phyloP scores from a whole-genome alignment of 1,140 invertebrate species.

The Rhopalosiphum padi region DNA sequence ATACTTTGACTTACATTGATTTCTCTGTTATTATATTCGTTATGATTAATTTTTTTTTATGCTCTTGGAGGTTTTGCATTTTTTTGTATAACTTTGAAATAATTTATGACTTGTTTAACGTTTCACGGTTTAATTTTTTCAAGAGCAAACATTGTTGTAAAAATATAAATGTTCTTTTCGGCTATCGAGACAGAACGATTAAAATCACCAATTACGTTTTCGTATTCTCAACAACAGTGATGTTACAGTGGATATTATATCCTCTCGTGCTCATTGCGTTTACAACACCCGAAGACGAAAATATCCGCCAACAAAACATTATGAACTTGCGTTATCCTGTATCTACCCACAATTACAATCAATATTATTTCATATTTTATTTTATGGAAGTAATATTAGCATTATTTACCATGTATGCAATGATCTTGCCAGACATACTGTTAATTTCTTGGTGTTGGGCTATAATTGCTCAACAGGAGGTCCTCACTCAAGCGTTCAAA shows the following conservation, averaged over 20 bases:
- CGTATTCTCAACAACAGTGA: neutral
- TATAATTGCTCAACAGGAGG: neutral
- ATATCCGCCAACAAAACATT: neutral
- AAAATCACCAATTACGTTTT: neutral
- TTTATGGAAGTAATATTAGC: neutral
- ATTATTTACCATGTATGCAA: neutral
- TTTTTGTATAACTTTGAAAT: neutral
- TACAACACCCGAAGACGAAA: neutral
- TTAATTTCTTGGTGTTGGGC: neutral
- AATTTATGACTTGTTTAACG: neutral
- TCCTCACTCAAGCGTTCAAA: neutral
- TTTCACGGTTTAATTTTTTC: neutral
- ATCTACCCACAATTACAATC: neutral
- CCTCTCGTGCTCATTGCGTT: neutral
- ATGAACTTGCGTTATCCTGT: neutral
- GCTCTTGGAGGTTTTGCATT: neutral
- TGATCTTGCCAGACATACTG: neutral
- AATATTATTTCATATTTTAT: neutral
- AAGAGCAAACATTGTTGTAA: neutral
- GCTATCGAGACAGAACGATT: neutral
- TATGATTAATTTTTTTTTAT: neutral
- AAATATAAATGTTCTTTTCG: neutral
- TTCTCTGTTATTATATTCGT: neutral
- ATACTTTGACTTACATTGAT: neutral
- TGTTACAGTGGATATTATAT: neutral